Conservation (phyloP, 2,888 invertebrate species). For the Parasteatoda lunata region DNA sequence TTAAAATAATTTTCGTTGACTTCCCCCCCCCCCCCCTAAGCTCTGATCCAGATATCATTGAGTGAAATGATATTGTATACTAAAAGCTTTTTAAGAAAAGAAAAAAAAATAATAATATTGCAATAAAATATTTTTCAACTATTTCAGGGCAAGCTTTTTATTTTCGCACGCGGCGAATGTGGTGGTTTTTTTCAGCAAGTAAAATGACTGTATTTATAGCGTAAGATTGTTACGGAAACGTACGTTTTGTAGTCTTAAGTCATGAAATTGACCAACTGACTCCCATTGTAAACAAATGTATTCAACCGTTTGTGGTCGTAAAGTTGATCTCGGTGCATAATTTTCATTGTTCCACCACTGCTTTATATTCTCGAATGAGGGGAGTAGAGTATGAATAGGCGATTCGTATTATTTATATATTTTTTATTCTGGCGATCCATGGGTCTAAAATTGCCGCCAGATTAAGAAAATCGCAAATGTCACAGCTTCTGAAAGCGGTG, state of each 20-base stretch:
- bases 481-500: not conserved
- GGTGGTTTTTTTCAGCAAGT: not conserved
- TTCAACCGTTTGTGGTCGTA: conserved; percentile 17
- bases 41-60: not conserved
- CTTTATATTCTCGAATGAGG: conserved; percentile 17
- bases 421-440: conserved; percentile 12
- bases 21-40: not conserved
- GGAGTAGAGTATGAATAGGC: conserved; percentile 24
- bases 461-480: not conserved
- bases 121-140: not conserved
- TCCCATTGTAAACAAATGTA: conserved; percentile 36
- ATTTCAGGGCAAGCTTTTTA: not conserved
- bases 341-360: conserved; percentile 40
- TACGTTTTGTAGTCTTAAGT: conserved; percentile 52
- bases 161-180: not conserved
- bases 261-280: conserved; percentile 30
- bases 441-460: conserved; percentile 5
- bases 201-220: conserved; percentile 23
- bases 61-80: not conserved
- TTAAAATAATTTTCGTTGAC: too few relatives aligned
- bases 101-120: not conserved
- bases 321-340: conserved; percentile 36
- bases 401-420: conserved; percentile 29
- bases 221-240: conserved; percentile 45
- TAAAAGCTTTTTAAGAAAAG: not conserved